A percentile compares a stretch with the other conserved stretches of the same genome.
Evolutionary conservation across 2,797 vertebrate genomes (phyloP).

Genomic region (Sebastes cheni): DNA sequence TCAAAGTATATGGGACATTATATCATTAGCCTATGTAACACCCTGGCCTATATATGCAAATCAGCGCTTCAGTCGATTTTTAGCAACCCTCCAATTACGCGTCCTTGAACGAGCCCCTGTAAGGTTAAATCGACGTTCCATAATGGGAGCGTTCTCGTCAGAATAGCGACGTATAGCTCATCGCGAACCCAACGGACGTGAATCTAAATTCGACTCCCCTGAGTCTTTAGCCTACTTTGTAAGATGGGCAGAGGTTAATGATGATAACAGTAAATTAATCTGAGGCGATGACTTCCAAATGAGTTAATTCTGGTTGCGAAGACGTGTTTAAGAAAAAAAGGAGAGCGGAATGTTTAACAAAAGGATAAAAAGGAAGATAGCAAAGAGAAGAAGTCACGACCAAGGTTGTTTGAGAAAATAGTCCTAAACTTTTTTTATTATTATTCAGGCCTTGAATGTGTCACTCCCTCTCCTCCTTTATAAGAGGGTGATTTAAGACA

Average conservation of each 20-base stretch:
- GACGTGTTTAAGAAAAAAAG: slow-evolving; percentile 34
- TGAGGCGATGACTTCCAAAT: slow-evolving; percentile 32
- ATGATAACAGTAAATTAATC: slow-evolving; percentile 64
- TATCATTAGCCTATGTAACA: slow-evolving; percentile 54
- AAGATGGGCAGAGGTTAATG: slow-evolving; percentile 69
- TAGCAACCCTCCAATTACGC: slow-evolving; percentile 58
- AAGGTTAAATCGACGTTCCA: slow-evolving; percentile 54
- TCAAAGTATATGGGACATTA: slow-evolving; percentile 52
- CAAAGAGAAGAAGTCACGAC: slow-evolving; percentile 20
- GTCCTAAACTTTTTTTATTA: slow-evolving; percentile 3
- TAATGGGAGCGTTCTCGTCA: slow-evolving; percentile 49
- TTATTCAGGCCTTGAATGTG: neutral
- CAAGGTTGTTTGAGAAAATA: slow-evolving; percentile 33
- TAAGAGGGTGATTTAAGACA: neutral
- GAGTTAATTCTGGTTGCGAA: slow-evolving; percentile 40
- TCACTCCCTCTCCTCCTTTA: neutral
- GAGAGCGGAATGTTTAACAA: slow-evolving; percentile 18
- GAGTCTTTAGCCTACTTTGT: slow-evolving; percentile 66
- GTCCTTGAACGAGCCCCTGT: slow-evolving; percentile 40
- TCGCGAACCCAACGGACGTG: slow-evolving; percentile 24
- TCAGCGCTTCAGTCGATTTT: slow-evolving; percentile 47
- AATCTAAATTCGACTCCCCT: slow-evolving; percentile 48
- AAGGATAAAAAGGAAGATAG: slow-evolving; percentile 16
- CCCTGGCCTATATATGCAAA: slow-evolving; percentile 59
- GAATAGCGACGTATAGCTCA: slow-evolving; percentile 49